Evolutionary conservation across 2,888 invertebrate genomes (phyloP).

Genomic region (Neuroscelio doddi): DNA sequence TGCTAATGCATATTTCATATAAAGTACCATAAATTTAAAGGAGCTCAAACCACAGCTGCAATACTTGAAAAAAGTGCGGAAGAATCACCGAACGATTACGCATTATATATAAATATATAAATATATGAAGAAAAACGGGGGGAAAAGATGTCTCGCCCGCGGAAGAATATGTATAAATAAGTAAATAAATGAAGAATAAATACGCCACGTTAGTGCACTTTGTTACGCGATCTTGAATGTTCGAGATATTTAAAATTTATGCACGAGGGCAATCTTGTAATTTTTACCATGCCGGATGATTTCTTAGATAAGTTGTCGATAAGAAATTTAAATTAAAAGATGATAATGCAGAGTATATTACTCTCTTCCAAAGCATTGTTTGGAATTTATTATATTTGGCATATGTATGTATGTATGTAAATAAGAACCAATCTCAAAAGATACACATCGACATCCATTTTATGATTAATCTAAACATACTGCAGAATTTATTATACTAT

Average conservation of each 20-base stretch:
- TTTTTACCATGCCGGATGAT: constrained; percentile 50
- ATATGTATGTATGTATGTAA: constrained; percentile 52
- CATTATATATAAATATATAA: constrained; percentile 42
- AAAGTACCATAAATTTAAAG: constrained; percentile 57
- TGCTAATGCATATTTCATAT: constrained; percentile 55
- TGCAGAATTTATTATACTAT: constrained; percentile 43
- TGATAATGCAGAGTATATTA: constrained; percentile 29
- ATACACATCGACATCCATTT: constrained; percentile 48
- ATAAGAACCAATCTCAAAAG: constrained; percentile 43
- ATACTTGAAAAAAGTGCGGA: constrained; percentile 19
- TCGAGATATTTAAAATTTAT: constrained; percentile 53
- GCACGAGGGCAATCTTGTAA: constrained; percentile 58
- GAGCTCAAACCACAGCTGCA: constrained; percentile 56
- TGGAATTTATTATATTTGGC: constrained; percentile 47
- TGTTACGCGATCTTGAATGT: constrained; percentile 46
- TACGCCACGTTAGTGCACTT: constrained; percentile 50
- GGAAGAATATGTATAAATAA: constrained; percentile 17
- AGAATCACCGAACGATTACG: constrained; percentile 31
- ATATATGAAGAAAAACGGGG: constrained; percentile 30
- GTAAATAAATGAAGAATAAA: constrained; percentile 17
- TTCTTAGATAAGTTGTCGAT: constrained; percentile 49
- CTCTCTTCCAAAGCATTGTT: constrained; percentile 45
- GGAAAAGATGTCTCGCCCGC: constrained; percentile 28
- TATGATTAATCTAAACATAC: constrained; percentile 34
- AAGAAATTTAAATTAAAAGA: constrained; percentile 26